These are phyloP conservation scores for Hemitrygon akajei DNA, from an alignment of 2,797 vertebrate genomes.

Conservation along the genomic window DNA sequence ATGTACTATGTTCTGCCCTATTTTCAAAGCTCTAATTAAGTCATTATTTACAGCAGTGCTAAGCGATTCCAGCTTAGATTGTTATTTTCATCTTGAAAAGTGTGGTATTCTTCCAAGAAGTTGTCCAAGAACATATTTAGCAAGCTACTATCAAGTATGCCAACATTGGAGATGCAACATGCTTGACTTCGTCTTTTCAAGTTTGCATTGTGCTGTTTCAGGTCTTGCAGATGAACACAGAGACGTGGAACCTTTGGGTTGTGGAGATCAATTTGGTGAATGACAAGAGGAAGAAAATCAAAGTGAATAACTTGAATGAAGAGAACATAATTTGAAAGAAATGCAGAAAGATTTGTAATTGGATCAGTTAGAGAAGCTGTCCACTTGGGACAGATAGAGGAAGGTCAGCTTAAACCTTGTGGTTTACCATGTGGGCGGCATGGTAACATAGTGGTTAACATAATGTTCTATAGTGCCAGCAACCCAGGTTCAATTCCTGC, in stretches of 20 bases:
- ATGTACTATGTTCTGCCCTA: too few relatives aligned
- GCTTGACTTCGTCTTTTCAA: background rate
- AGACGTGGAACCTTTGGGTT: background rate
- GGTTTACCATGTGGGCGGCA: too few relatives aligned
- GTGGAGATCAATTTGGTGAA: background rate
- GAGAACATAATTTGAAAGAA: background rate
- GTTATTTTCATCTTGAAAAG: background rate
- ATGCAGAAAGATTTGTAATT: background rate
- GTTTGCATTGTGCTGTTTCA: background rate
- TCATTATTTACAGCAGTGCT: background rate
- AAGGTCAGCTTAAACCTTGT: too few relatives aligned
- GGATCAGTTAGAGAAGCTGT: background rate
- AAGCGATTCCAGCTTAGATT: background rate
- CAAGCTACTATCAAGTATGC: background rate
- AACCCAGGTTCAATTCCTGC: too few relatives aligned
- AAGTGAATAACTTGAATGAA: conserved; percentile 2
- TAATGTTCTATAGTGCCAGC: too few relatives aligned
- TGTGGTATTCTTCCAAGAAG: background rate
- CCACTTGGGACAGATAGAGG: background rate
- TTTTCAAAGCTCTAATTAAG: background rate
- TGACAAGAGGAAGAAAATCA: background rate
- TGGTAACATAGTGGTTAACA: too few relatives aligned
- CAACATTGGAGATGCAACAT: background rate
- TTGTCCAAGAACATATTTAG: background rate
- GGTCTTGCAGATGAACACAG: background rate